phyloP scores from a whole-genome alignment of 1,140 invertebrate genomes.

The Orius insidiosus region DNA sequence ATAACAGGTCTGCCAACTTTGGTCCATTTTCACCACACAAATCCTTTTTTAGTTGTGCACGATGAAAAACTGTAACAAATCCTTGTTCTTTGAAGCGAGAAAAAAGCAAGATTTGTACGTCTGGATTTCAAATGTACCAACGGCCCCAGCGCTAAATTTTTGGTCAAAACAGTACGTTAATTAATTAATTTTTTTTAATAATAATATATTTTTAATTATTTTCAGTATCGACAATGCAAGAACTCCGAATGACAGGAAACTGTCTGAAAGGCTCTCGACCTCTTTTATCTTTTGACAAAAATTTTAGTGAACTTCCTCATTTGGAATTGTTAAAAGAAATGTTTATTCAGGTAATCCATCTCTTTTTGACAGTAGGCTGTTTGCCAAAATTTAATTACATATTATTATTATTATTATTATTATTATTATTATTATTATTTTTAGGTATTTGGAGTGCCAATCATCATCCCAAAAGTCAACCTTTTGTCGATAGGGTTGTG shows the following conservation, averaged over 20 bases:
- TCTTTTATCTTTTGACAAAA: conserved; percentile 85
- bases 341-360: conserved; percentile 39
- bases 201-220: conserved; percentile 21
- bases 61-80: conserved; percentile 95
- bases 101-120: conserved; percentile 86
- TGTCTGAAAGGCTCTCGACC: conserved; percentile 89
- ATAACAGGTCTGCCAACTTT: conserved; percentile 8
- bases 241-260: conserved; percentile 94
- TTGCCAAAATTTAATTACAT: neutral
- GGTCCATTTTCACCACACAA: conserved; percentile 7
- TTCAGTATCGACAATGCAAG: conserved; percentile 91
- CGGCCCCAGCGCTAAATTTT: conserved; percentile 91
- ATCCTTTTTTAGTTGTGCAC: conserved; percentile 59
- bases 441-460: conserved; percentile 91
- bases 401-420: no score
- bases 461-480: conserved; percentile 95
- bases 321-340: conserved; percentile 77
- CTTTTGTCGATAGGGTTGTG: conserved; percentile 97
- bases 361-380: no score
- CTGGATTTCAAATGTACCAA: conserved; percentile 77
- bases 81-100: conserved; percentile 81
- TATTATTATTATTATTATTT: conserved; percentile 20
- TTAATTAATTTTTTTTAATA: conserved; percentile 21
- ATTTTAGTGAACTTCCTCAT: conserved; percentile 68
- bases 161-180: conserved; percentile 79